A percentile compares a stretch with the other conserved stretches of the same genome.
These are phyloP conservation scores for Lota lota DNA, from an alignment of 2,113 vertebrate genomes.

Conservation along the genomic window DNA sequence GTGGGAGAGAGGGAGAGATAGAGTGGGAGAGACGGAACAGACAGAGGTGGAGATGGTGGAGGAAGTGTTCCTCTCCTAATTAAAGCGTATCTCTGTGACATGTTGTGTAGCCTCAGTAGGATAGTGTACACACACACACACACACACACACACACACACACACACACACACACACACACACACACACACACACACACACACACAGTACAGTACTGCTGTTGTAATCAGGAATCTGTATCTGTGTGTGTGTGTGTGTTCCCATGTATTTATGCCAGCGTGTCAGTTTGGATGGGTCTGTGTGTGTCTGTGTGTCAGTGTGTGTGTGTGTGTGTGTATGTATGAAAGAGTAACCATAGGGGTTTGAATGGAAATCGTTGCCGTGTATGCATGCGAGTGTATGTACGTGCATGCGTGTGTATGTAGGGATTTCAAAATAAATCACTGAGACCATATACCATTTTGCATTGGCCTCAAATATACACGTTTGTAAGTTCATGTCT, in stretches of 20 bases:
- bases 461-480: no score
- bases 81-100: constrained; percentile 56
- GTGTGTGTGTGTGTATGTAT: background rate
- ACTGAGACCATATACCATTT: no score
- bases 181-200: constrained; percentile 2
- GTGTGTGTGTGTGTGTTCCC: constrained; percentile 5
- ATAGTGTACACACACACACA: background rate
- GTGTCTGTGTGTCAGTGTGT: background rate
- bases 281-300: background rate
- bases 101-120: constrained; percentile 10
- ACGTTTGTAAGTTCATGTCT: no score
- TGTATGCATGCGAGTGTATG: constrained; percentile 8
- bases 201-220: constrained; percentile 47
- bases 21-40: background rate
- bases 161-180: constrained; percentile 1
- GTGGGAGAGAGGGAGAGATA: constrained; percentile 34
- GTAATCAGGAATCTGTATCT: constrained; percentile 24
- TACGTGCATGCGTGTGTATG: constrained; percentile 50
- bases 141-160: constrained; percentile 1
- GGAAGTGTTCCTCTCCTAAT: constrained; percentile 55
- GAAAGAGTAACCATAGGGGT: no score
- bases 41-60: background rate
- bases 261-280: constrained; percentile 4
- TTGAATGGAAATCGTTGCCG: no score
- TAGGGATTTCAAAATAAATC: no score